Evolutionary conservation across 2,113 vertebrate genomes (phyloP).

Genomic region (Malurus elegans): DNA sequence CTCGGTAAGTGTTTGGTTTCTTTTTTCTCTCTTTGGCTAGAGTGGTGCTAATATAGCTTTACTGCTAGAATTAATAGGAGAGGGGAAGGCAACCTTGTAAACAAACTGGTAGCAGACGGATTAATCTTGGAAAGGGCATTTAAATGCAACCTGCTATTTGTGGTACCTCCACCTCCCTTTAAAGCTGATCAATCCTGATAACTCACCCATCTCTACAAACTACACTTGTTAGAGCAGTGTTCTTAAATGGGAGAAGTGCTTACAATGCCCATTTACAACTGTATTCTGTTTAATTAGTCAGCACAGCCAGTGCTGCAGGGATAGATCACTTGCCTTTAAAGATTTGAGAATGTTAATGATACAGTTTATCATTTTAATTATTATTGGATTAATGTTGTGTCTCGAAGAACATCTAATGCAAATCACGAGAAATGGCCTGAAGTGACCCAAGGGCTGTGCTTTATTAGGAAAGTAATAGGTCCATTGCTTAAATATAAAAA

Average conservation of each 20-base stretch:
- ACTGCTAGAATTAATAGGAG: background rate
- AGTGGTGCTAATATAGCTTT: background rate
- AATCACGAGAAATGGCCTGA: slow-evolving; percentile 68
- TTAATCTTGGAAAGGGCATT: background rate
- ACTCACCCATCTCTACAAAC: background rate
- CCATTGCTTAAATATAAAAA: slow-evolving; percentile 62
- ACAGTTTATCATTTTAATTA: slow-evolving; percentile 81
- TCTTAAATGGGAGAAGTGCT: slow-evolving; percentile 67
- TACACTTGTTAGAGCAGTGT: slow-evolving; percentile 53
- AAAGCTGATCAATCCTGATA: slow-evolving; percentile 36
- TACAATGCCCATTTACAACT: slow-evolving; percentile 70
- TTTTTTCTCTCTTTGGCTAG: slow-evolving; percentile 13
- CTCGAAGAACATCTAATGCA: slow-evolving; percentile 71
- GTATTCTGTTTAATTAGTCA: slow-evolving; percentile 75
- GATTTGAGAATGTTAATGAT: slow-evolving; percentile 81
- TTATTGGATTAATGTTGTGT: slow-evolving; percentile 77
- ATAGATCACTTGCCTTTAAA: slow-evolving; percentile 74
- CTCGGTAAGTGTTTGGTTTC: background rate
- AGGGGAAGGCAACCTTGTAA: background rate
- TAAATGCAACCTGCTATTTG: slow-evolving; percentile 24
- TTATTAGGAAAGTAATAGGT: slow-evolving; percentile 70
- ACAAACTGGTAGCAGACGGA: background rate
- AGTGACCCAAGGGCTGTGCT: slow-evolving; percentile 68
- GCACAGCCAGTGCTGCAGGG: slow-evolving; percentile 66
- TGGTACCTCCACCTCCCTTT: background rate